Base-by-base conservation (phyloP, 2,888 invertebrate species). In the Geotrupes spiniger region DNA sequence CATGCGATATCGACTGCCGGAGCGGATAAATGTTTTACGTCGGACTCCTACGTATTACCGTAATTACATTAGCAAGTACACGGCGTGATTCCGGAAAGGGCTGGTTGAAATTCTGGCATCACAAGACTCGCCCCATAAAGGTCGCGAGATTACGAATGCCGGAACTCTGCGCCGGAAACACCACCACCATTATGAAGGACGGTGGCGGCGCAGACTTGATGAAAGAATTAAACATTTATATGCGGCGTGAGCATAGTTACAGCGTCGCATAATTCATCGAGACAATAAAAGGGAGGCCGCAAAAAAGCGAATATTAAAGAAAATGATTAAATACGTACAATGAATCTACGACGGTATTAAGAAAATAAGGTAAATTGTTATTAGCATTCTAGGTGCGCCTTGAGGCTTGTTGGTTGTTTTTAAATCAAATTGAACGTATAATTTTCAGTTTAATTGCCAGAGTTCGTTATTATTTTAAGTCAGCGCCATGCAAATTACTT, bases 61-160 rank as follows among this genome's bases (percentile, higher is more conserved):
- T 48, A 51, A 53, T 56, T 53, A 49, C 53, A 52, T 53, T 48
- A 49, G 47, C 47, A 53, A 52, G 48, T 44, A 50, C 42, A 53
- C 38, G 49, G 47, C 47, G 49, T 49, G 50, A 53, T 54, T 52
- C 39, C 36, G 33, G 51, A 43, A 33, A 33, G 14, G 12, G 33
- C 43, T 42, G 36, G 42, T 25, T 49, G 46, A 49, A 43, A 33
- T 46, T 46, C 43, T 29, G 26, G 36, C 12, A 39, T 39, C 46
- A 36, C 46, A 53, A 51, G 53, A 43, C 51, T 45, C 53, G 48
- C 51, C 53, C 46, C 53, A 53, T 53, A 53, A 53, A 53, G 50
- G 53, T 45, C 41, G 33, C 51, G 48, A 49, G 53, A 53, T 53
- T 53, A 53, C 48, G 45, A 53, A 51, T 48, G 47, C 48, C 53